phyloP scores from a whole-genome alignment of 2,113 vertebrate species.

The Fregetta grallaria region DNA sequence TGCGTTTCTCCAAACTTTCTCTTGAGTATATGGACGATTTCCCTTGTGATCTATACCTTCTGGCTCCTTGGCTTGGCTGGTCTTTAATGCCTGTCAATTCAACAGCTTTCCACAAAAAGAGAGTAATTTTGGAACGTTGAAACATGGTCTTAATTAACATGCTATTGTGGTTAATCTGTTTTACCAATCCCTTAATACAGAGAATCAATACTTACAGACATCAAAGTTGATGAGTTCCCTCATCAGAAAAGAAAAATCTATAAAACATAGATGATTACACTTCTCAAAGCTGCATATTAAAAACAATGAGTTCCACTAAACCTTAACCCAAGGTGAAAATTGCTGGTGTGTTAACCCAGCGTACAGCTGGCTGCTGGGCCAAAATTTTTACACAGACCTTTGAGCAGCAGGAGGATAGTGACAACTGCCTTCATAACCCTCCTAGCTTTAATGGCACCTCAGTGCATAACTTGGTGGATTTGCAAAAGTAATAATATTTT shows the following conservation, averaged over 20 bases:
- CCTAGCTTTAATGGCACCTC: not conserved
- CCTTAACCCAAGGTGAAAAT: slow-evolving; percentile 40
- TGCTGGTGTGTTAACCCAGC: not conserved
- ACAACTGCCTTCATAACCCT: not conserved
- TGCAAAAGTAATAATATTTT: not conserved
- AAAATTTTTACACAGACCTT: not conserved
- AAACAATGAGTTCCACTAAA: slow-evolving; percentile 56
- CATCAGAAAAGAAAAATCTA: slow-evolving; percentile 57
- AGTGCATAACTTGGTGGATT: not conserved
- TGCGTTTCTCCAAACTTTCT: not conserved
- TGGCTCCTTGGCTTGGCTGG: not conserved
- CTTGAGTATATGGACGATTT: not conserved
- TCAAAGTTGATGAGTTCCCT: slow-evolving; percentile 67
- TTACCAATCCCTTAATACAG: slow-evolving; percentile 61
- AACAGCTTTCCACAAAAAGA: slow-evolving; percentile 20
- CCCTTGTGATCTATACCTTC: not conserved
- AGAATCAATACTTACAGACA: slow-evolving; percentile 67
- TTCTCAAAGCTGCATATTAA: slow-evolving; percentile 64
- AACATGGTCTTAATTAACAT: slow-evolving; percentile 69
- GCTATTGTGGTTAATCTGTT: slow-evolving; percentile 66
- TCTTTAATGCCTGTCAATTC: slow-evolving; percentile 28
- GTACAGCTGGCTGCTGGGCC: not conserved
- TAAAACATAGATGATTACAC: slow-evolving; percentile 58
- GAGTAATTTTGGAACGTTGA: slow-evolving; percentile 55
- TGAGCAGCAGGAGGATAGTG: not conserved